Conservation (phyloP, 92 coral and sea anemone genomes). For the Pocillopora grandis region DNA sequence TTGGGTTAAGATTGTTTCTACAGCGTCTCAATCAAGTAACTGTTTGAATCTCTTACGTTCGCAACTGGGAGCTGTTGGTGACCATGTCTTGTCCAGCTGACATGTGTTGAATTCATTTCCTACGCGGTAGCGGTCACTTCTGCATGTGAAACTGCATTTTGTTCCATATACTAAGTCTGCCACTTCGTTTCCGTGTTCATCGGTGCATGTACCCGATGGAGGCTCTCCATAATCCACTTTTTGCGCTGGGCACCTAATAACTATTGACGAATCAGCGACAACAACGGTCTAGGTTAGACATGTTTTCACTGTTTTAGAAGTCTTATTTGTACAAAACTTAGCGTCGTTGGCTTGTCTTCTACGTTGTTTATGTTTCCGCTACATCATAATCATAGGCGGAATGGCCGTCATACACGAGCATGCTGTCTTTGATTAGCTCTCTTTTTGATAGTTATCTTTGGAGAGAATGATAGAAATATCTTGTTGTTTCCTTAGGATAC, state of each 20-base stretch:
- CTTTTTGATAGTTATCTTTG: no score
- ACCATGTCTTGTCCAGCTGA: constrained; percentile 70
- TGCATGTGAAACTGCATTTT: constrained; percentile 68
- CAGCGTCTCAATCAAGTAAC: no score
- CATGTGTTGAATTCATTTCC: constrained; percentile 72
- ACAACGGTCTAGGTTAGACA: background rate
- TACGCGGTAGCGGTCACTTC: constrained; percentile 54
- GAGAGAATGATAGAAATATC: no score
- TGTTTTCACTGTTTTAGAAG: no score
- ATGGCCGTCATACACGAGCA: no score
- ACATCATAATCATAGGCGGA: no score
- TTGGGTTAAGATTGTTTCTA: no score
- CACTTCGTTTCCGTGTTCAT: background rate
- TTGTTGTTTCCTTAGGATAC: no score
- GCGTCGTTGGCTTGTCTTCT: no score
- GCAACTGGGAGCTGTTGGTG: constrained; percentile 70
- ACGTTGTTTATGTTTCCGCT: no score
- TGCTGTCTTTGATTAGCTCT: no score
- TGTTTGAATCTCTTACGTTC: constrained; percentile 52
- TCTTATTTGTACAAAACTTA: no score
- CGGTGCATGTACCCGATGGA: constrained; percentile 53
- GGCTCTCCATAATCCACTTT: constrained; percentile 37
- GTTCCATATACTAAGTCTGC: constrained; percentile 28
- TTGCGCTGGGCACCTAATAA: constrained; percentile 54
- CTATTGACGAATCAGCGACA: constrained; percentile 26